Base-by-base conservation (phyloP, 2,888 invertebrate genomes). In the Lasioglossum pauxillum region DNA sequence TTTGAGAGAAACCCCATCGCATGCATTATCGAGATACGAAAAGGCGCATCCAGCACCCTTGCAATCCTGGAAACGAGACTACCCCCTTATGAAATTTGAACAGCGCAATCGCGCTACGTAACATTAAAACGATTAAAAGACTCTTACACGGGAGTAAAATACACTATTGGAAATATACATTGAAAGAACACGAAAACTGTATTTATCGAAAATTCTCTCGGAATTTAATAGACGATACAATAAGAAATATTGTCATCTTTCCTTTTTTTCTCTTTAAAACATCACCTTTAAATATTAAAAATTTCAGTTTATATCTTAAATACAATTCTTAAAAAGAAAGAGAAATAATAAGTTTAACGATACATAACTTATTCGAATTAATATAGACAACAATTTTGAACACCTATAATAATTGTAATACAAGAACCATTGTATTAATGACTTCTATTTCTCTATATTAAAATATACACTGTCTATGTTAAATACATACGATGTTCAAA, bases 231-330 rank as follows among this genome's bases (percentile, higher is more conserved):
- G 14, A 73, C 19, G 38, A 64, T 67, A 53, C 53, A 74, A 60
- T 74, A 38, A 67, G 73, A 75, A 73, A 82, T 82, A 82, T 82
- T 84, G 78, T 82, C 78, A 49, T 81, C 23, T 64, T 78, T 60
- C 31, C 23, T 57, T 46, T 46, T 41, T 46, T 77, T 41, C 10
- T 41, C 41, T 41, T 76, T 46, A 5, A 75, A 64, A 38, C 49
- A 78, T 71, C 71, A 41, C 23, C 16, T 73, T 75, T 86, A 86
- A 88, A 84, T 82, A 86, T 83, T 53, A 78, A 57, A 64, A 57
- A 80, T 19, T 91, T 93, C 92, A 92, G 93, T 94, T 92, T 91
- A 88, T 90, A 89, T 85, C 92, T 91, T 91, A 87, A 92, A 94
- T 93, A 93, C 91, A 93, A 91, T 93, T 91, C 90, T 90, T 85